Base-by-base conservation (phyloP, 2,113 vertebrate species). In the Cyanoderma ruficeps region DNA sequence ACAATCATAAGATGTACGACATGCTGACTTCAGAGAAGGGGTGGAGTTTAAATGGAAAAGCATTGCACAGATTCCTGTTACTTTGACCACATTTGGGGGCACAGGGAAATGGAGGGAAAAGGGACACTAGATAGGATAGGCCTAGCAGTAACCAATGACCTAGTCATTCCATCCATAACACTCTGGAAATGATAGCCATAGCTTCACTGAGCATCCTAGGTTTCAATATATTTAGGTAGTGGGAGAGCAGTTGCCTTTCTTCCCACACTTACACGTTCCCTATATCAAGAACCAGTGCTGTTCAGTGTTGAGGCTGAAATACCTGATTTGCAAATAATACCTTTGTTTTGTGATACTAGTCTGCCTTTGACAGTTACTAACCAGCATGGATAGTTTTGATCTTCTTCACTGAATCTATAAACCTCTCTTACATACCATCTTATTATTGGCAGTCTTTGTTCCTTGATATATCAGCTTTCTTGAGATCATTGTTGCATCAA, bases 181-280 rank as follows among this genome's bases (percentile, higher is more conserved):
- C 55, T 83, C 56, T 56, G 69, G 41, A 93, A 80, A 44, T 15
- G 14, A 33, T 42, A 75, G 11, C 46, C 53, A 41, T 15, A 69
- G 27, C n/a, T 37, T 42, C 17, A 9, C 11, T 47, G 24, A 83
- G 7, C 3, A 2, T 47, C 13, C 27, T 39, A 39, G 41, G 19
- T 20, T 74, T 65, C 23, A 13, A 52, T 31, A 10, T 46, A 59
- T 59, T 79, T 67, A 31, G 3, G 30, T 21, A n/a, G 22, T 22
- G 33, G 25, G 22, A 78, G 18, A 37, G 37, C 6, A 59, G 39
- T 44, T 23, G 0, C 42, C 44, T 85, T 92, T 86, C 44, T 56
- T 81, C 50, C 13, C 18, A 12, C 16, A 50, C 11, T 27, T 80
- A 39, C 18, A 5, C 0, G 0, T 27, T 55, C 5, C 22, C 17